phyloP scores from a whole-genome alignment of 2,888 invertebrate genomes.

The Siphlonurus alternatus region DNA sequence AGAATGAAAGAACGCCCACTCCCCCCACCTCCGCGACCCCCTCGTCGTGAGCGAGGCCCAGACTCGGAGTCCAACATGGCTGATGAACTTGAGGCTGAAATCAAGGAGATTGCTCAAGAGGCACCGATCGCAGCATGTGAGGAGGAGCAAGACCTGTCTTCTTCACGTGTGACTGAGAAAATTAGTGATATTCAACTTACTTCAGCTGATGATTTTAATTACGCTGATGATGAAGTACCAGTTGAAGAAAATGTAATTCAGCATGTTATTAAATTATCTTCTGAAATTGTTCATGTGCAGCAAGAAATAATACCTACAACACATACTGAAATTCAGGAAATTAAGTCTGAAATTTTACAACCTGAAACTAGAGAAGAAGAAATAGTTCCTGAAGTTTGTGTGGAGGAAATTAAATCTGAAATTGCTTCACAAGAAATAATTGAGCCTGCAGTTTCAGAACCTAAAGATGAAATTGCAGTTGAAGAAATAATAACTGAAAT shows the following conservation, averaged over 20 bases:
- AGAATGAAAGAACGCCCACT: conserved; percentile 75
- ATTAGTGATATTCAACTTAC: too few species aligned
- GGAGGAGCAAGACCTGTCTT: too few species aligned
- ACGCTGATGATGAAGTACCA: conserved; percentile 13
- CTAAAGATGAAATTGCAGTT: too few species aligned
- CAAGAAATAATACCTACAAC: not conserved
- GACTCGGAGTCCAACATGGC: not conserved
- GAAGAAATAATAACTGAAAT: too few species aligned
- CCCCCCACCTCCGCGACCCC: conserved; percentile 74
- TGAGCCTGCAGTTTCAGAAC: not conserved
- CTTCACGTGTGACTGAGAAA: too few species aligned
- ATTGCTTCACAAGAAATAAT: not conserved
- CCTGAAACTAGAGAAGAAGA: not conserved
- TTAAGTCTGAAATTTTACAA: not conserved
- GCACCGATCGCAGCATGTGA: not conserved
- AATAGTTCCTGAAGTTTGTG: not conserved
- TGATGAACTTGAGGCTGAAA: not conserved
- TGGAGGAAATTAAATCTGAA: conserved; percentile 6
- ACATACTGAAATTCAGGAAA: too few species aligned
- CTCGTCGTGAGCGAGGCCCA: conserved; percentile 31
- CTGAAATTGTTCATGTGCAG: not conserved
- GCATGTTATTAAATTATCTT: not conserved
- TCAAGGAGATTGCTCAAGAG: not conserved
- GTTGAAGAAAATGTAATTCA: conserved; percentile 22
- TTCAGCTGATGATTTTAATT: too few species aligned